Conservation (phyloP, 2,888 invertebrate genomes). For the Choreutis nemorana region DNA sequence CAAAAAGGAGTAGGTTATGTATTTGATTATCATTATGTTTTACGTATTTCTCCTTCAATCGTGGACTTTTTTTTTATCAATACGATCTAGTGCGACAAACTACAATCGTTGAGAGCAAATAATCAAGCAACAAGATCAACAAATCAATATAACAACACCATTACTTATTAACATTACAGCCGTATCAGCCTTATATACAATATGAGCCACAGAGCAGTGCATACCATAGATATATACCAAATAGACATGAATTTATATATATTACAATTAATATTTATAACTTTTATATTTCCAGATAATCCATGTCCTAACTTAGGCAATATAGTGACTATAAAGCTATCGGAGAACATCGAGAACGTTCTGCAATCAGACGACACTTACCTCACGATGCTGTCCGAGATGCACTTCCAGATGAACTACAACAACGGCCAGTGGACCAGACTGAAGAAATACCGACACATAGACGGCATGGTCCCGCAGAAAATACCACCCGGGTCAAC, state of each 20-base stretch:
- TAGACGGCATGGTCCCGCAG: conserved; percentile 66
- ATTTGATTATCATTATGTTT: too few species aligned
- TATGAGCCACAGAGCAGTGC: too few species aligned
- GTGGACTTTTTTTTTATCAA: too few species aligned
- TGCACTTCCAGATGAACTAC: conserved; percentile 99
- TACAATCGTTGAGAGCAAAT: too few species aligned
- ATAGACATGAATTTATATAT: not conserved
- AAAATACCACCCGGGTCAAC: conserved; percentile 54
- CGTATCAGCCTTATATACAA: too few species aligned
- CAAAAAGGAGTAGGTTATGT: too few species aligned
- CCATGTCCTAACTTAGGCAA: conserved; percentile 97
- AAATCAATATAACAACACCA: too few species aligned
- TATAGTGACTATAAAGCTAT: conserved; percentile 94
- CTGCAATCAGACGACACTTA: conserved; percentile 85
- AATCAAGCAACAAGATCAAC: too few species aligned
- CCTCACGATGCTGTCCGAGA: conserved; percentile 85
- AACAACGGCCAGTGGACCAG: conserved; percentile 96
- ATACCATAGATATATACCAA: too few species aligned
- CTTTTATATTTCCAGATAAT: conserved; percentile 73
- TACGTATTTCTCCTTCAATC: too few species aligned
- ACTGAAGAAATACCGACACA: conserved; percentile 85
- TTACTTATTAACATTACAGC: too few species aligned
- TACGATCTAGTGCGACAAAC: too few species aligned
- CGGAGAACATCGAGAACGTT: conserved; percentile 90
- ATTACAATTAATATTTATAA: conserved; percentile 1